Percentiles rank a stretch among this genome's conserved stretches.
Evolutionary conservation across 2,888 invertebrate genomes (phyloP).

Genomic region (Archips crataeganus): DNA sequence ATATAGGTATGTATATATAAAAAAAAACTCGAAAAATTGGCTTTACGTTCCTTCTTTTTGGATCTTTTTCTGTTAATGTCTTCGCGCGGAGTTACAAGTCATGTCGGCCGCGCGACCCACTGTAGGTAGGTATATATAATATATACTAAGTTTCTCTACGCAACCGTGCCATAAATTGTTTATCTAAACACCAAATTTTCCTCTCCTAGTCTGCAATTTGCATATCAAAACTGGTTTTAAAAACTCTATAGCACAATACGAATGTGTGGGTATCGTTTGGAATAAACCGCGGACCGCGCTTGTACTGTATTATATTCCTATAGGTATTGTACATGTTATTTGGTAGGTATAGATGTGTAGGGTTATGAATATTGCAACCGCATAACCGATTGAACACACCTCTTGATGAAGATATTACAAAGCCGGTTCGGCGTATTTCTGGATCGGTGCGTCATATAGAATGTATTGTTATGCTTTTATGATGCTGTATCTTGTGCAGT

Average conservation of each 20-base stretch:
- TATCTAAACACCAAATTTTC: constrained; percentile 20
- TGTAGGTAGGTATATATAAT: not conserved
- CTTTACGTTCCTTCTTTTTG: no score
- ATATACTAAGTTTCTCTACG: constrained; percentile 15
- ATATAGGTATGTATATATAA: no score
- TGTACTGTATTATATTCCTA: constrained; percentile 9
- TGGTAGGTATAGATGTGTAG: constrained; percentile 41
- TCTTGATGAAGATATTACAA: constrained; percentile 82
- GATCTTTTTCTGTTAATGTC: no score
- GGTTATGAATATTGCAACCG: constrained; percentile 61
- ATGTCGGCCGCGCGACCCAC: not conserved
- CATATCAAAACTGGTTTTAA: constrained; percentile 35
- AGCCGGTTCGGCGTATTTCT: constrained; percentile 76
- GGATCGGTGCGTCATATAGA: constrained; percentile 59
- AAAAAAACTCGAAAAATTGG: no score
- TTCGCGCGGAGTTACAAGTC: no score
- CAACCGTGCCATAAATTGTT: constrained; percentile 8
- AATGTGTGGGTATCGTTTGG: constrained; percentile 16
- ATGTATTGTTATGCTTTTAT: constrained; percentile 20
- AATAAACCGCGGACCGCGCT: constrained; percentile 27
- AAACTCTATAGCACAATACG: constrained; percentile 9
- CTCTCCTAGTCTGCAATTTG: constrained; percentile 19
- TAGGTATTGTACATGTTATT: constrained; percentile 6
- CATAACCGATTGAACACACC: constrained; percentile 81
- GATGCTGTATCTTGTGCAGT: constrained; percentile 2